phyloP scores from a whole-genome alignment of 2,113 vertebrate species.

The Lasiurus borealis region DNA sequence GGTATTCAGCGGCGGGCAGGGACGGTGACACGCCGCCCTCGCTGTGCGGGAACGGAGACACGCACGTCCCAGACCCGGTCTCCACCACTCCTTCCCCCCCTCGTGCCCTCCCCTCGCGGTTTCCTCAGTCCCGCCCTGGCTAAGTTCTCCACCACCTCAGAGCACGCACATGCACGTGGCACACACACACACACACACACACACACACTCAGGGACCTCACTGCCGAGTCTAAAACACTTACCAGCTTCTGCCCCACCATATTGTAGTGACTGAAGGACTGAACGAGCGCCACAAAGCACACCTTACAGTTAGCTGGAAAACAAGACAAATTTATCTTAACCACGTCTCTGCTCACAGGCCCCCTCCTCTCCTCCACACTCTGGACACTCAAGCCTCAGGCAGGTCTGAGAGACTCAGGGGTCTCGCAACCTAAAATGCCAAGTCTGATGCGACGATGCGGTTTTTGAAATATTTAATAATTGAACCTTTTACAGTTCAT shows the following conservation, averaged over 20 bases:
- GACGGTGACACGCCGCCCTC: neutral
- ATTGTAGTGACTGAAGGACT: conserved; percentile 97
- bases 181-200: too few species aligned
- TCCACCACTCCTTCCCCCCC: neutral
- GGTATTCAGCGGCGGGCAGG: too few species aligned
- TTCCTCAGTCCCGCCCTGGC: neutral
- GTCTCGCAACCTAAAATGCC: neutral
- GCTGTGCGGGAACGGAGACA: neutral
- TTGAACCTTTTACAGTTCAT: neutral
- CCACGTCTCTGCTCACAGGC: neutral
- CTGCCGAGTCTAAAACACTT: conserved; percentile 69
- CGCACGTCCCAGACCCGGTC: neutral
- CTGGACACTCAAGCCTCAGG: neutral
- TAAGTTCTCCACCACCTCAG: neutral
- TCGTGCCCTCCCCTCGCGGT: too few species aligned
- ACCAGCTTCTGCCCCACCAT: conserved; percentile 95
- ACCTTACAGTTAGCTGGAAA: conserved; percentile 93
- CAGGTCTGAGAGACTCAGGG: neutral
- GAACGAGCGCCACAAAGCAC: conserved; percentile 94
- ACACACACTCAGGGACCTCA: neutral
- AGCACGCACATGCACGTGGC: neutral
- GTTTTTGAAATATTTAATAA: neutral
- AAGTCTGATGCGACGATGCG: neutral
- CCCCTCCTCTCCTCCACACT: neutral
- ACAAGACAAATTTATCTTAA: neutral